Base-by-base conservation (phyloP, 2,888 invertebrate genomes). In the Lingula anatina region DNA sequence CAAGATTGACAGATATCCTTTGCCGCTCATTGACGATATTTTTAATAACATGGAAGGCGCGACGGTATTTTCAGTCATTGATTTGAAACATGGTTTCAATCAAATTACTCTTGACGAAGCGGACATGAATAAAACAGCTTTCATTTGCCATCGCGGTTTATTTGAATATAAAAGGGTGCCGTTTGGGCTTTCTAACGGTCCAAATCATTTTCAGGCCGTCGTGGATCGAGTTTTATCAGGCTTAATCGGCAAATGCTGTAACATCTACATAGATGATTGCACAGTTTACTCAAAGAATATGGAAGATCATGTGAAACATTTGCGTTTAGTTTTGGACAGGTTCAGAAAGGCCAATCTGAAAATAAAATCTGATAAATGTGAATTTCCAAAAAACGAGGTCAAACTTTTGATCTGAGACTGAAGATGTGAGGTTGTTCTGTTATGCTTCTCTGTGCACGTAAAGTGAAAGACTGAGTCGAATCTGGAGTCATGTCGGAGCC, bases 31-130 rank as follows among this genome's bases (percentile, higher is more conserved):
- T n/a, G n/a, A n/a, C n/a, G n/a, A n/a, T n/a, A n/a, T n/a, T n/a
- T n/a, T n/a, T n/a, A n/a, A n/a, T n/a, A n/a, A n/a, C n/a, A n/a
- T n/a, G n/a, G n/a, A n/a, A n/a, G n/a, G n/a, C n/a, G n/a, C n/a
- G n/a, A n/a, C n/a, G n/a, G n/a, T n/a, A n/a, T 53, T 50, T 37
- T 35, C 40, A 4, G 41, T 21, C 3, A 23, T 53, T 25, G 53
- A 53, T 31, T 43, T 53, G 4, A 38, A 36, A 5, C 18, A 18
- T 23, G 46, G 38, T 21, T 46, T 46, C 38, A 23, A 38, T 21
- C 46, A 46, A 39, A 27, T 46, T 18, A 37, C 46, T 3, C 4
- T 46, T 21, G 39, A 46, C 25, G 24, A 21, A 3, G 4, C 3
- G 2, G 38, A 46, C 24, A 46, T 38, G 20, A 24, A 37, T n/a